Evolutionary conservation across 2,113 vertebrate genomes (phyloP), one percentile per base, ranked within the genome.

Genomic region (Orthonyx spaldingii): DNA sequence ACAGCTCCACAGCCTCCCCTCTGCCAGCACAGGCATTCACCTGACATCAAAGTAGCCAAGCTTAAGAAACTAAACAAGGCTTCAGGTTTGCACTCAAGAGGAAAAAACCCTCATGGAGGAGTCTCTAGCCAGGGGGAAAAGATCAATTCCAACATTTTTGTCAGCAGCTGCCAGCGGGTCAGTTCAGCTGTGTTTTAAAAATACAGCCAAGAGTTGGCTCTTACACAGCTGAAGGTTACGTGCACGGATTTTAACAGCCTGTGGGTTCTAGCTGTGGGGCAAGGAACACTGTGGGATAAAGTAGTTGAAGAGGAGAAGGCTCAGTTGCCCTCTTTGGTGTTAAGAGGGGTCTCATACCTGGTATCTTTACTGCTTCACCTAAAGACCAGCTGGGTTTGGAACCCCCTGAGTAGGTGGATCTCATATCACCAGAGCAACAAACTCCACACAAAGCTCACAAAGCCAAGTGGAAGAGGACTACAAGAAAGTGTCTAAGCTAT

Each of bases 21-120:
- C 1, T 9, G 33, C 46, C 64, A 59, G 74, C 42, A 84, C 0
- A 0, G 12, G 15, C 35, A 26, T 21, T 20, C 49, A 47, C 28
- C 66, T 46, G 57, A 20, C 27, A 53, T 27, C 22, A 20, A 2
- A 4, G 70, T 4, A 71, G 28, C n/a, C 37, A 61, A 41, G 17
- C 17, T 50, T 11, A 28, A 61, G 22, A 49, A 90, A 59, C 35
- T 63, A 16, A 83, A 41, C 1, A 2, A 63, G 60, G 33, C 19
- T 75, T 78, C 61, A 55, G 35, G 6, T 41, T 75, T 75, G 65
- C 3, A 66, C 50, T 47, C 18, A 10, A 28, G 26, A 88, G 39
- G 4, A 41, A 32, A 77, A 66, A 75, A 21, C 3, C 8, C 41
- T 77, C 32, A 22, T 2, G 9, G 13, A 75, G 7, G 7, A 63